Conservation (phyloP, 92 coral and sea anemone species). For the Parazoanthus atlanticus region DNA sequence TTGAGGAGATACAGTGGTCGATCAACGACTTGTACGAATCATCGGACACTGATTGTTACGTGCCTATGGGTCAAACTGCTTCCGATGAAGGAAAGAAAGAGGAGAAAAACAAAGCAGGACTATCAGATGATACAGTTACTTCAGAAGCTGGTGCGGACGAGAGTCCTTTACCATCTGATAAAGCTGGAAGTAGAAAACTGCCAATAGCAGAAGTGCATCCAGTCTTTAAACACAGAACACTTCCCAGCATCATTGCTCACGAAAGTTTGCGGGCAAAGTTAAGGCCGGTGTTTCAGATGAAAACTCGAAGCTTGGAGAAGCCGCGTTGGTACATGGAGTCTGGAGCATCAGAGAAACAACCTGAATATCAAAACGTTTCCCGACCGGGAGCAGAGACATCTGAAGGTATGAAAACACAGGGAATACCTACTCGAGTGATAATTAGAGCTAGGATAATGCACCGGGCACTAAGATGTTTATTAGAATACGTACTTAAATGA, state of each 20-base stretch:
- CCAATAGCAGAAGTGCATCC: slow-evolving; percentile 36
- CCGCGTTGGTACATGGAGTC: not conserved
- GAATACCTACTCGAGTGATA: no score
- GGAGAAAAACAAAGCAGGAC: not conserved
- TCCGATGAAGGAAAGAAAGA: not conserved
- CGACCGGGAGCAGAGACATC: not conserved
- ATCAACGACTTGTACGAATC: slow-evolving; percentile 21
- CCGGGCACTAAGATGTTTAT: no score
- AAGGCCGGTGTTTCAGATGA: slow-evolving; percentile 30
- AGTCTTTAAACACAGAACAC: slow-evolving; percentile 19
- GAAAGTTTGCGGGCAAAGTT: slow-evolving; percentile 29
- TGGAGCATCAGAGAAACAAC: not conserved
- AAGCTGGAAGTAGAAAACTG: not conserved
- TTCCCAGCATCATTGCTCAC: slow-evolving; percentile 2
- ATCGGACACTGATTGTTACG: slow-evolving; percentile 28
- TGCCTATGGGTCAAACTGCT: not conserved
- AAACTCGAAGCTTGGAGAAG: slow-evolving; percentile 3
- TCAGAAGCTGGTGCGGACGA: not conserved
- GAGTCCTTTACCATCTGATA: slow-evolving; percentile 10
- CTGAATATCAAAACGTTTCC: slow-evolving; percentile 18
- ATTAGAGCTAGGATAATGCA: no score
- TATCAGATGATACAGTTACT: not conserved
- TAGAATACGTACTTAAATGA: no score
- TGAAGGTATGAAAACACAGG: slow-evolving; percentile 9
- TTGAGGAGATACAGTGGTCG: slow-evolving; percentile 31